phyloP scores from a whole-genome alignment of 2,113 vertebrate genomes.

The Oriolus oriolus region DNA sequence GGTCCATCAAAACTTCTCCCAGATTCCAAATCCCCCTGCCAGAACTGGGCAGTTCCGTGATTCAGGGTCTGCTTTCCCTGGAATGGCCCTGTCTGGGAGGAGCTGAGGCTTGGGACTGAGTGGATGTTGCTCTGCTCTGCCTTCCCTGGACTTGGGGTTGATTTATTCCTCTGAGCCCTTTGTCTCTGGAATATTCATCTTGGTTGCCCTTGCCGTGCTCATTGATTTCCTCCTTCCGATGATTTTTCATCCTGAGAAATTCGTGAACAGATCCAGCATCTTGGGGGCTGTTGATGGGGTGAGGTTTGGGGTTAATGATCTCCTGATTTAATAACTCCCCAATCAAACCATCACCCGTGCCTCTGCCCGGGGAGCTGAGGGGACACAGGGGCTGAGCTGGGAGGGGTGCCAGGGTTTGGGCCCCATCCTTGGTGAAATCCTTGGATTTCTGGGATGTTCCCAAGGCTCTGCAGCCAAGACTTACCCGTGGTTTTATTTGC shows the following conservation, averaged over 20 bases:
- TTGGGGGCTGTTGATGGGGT: not conserved
- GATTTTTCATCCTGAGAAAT: not conserved
- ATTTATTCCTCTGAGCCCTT: not conserved
- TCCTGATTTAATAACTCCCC: not conserved
- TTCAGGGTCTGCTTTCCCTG: not conserved
- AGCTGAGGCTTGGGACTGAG: not conserved
- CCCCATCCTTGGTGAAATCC: not conserved
- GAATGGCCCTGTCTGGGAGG: not conserved
- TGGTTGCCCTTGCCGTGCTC: not conserved
- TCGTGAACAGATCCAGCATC: not conserved
- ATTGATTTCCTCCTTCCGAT: not conserved
- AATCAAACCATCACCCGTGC: not conserved
- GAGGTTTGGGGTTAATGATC: not conserved
- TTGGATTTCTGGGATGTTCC: not conserved
- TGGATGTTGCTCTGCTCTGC: not conserved
- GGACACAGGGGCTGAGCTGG: not conserved
- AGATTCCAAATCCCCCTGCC: rapidly evolving
- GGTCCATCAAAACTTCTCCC: not conserved
- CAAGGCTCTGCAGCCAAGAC: slow-evolving; percentile 6
- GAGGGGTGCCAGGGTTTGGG: not conserved
- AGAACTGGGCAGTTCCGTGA: not conserved
- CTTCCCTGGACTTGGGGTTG: not conserved
- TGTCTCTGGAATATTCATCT: not conserved
- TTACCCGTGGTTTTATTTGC: not conserved
- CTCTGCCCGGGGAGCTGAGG: not conserved